Evolutionary conservation across 30 jellyfish, hydroid and myxozoan species (phyloP), one percentile per base, ranked within the genome.

Genomic region (Aurelia sp.): DNA sequence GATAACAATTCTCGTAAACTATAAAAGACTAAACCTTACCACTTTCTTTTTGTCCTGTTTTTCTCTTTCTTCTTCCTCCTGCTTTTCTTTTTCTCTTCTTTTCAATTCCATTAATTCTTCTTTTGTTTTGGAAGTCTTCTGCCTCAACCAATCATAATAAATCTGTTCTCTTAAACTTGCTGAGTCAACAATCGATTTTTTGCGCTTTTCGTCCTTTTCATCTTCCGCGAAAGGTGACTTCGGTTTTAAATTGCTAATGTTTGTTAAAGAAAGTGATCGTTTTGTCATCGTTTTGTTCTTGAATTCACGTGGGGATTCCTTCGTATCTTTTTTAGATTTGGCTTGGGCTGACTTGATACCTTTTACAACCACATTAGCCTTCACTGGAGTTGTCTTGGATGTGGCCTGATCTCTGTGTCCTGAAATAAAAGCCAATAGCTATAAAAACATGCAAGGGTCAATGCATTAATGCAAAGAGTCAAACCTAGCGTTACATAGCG

Each of bases 61-160:
- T 50, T 84, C 93, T 62, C 86, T 51, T 64, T 60, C 87, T 3
- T 76, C 93, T 17, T 84, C 93, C 21, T 71, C 86, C 15, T 84
- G 87, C 62, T 84, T 71, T 53, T 84, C 93, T 63, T 84, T 84
- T 67, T 84, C 82, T 33, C 27, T 27, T 77, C 57, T 66, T 23
- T 57, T 75, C 66, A 74, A 23, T 50, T 74, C 82, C 62, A 20
- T 37, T 7, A 66, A 22, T 22, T 71, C 80, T 8, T 16, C 76
- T 41, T 73, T 66, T 31, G 80, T 72, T 58, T 71, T 72, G 13
- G 92, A 27, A 6, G 85, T 41, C 65, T 91, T 91, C 81, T 91
- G 79, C 76, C 78, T 63, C 81, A 91, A 73, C 97, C 97, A 91
- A 64, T 91, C 97, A 62, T 67, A 84, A 57, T 91, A 91, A 35